A percentile compares a stretch with the other conserved stretches of the same genome.
These are phyloP conservation scores for Nephotettix cincticeps DNA, from an alignment of 1,140 invertebrate species.

Conservation along the genomic window DNA sequence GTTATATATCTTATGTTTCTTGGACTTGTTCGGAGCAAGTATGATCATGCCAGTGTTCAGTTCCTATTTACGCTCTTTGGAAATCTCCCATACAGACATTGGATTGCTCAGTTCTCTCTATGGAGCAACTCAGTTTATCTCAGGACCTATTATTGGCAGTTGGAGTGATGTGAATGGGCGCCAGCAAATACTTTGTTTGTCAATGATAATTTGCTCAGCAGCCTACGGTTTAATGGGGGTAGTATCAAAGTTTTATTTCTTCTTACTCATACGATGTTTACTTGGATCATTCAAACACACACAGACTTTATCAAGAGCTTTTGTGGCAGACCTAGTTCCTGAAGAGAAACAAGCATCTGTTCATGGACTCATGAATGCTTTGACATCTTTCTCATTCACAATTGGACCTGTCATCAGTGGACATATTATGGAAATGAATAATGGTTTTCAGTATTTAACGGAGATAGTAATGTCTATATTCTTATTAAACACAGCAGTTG, in stretches of 20 bases:
- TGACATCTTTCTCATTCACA: slow-evolving; percentile 96
- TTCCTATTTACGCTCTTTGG: slow-evolving; percentile 57
- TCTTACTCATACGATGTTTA: slow-evolving; percentile 87
- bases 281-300: slow-evolving; percentile 92
- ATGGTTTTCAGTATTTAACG: slow-evolving; percentile 57
- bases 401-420: slow-evolving; percentile 93
- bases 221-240: slow-evolving; percentile 67
- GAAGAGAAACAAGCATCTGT: slow-evolving; percentile 67
- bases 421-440: slow-evolving; percentile 72
- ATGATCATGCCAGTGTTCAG: slow-evolving; percentile 63
- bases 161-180: slow-evolving; percentile 94
- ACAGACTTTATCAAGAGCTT: slow-evolving; percentile 81
- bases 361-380: slow-evolving; percentile 94
- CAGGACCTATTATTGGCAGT: slow-evolving; percentile 90
- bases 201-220: slow-evolving; percentile 60
- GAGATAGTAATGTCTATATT: slow-evolving; percentile 51
- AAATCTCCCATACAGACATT: slow-evolving; percentile 60
- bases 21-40: slow-evolving; percentile 72
- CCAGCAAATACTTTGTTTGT: slow-evolving; percentile 77
- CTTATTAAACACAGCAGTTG: slow-evolving; percentile 53
- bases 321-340: slow-evolving; percentile 87
- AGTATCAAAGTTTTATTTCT: slow-evolving; percentile 80
- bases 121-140: slow-evolving; percentile 92
- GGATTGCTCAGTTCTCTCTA: slow-evolving; percentile 95
- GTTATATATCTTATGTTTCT: slow-evolving; percentile 41